Evolutionary conservation across 2,888 invertebrate genomes (phyloP), one percentile per base, ranked within the genome.

Genomic region (Acrocera orbiculus): DNA sequence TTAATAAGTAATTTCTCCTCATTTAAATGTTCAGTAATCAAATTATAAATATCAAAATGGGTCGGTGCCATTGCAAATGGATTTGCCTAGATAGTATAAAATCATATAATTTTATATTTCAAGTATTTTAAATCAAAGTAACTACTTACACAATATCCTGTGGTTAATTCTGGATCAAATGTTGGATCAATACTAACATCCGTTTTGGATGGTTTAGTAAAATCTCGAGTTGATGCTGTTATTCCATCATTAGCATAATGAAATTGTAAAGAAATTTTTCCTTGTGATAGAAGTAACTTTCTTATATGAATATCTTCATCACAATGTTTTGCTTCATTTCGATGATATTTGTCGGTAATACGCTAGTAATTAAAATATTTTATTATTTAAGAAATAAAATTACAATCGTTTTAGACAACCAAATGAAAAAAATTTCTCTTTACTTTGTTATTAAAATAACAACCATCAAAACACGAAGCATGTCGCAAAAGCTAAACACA

Each of bases 121-220:
- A 30, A 27, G 32, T 30, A 32, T 25, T 34, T 13, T 24, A 24
- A 15, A 20, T 7, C 5, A 32, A 10, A 36, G n/a, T n/a, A n/a
- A n/a, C n/a, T n/a, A 56, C 56, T 56, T 51, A 74, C 78, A 46
- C 72, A 69, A 47, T 78, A 81, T 22, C 71, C 70, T 14, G 66
- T 63, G 1, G 73, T 74, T 40, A 73, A 64, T 4, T 69, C 65
- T 2, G 73, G 70, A 49, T 72, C 66, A 42, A 71, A 78, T 24
- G 64, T 52, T 8, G 78, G 62, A 43, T 69, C 68, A 5, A 76
- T 71, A 0, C 76, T 78, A 45, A 76, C 72, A 47, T 82, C 78
- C 1, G 74, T 69, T 34, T 71, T 55, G 5, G 73, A 69, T 0
- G 82, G 80, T 47, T 79, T 81, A 3, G 65, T 59, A 44, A 73